A percentile compares a stretch with the other conserved stretches of the same genome.
These are phyloP conservation scores for Anarrhichthys ocellatus DNA, from an alignment of 2,113 vertebrate species.

Conservation along the genomic window DNA sequence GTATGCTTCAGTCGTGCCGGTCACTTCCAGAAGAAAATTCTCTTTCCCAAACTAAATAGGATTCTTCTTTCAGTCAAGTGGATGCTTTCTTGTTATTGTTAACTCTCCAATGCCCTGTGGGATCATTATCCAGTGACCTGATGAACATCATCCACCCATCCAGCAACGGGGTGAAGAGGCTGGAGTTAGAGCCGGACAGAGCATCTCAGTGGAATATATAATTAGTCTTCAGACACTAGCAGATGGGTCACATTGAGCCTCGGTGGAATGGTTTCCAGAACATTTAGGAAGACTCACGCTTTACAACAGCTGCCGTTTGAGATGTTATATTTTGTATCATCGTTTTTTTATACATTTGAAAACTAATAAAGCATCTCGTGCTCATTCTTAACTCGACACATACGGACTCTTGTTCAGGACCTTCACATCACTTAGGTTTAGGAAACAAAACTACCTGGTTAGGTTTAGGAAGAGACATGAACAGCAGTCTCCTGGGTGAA, in stretches of 20 bases:
- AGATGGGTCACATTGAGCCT: constrained; percentile 53
- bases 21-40: neutral
- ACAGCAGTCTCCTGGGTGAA: no score
- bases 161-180: constrained; percentile 18
- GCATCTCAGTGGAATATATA: constrained; percentile 60
- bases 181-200: constrained; percentile 26
- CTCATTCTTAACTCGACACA: neutral
- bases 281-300: neutral
- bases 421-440: neutral
- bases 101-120: constrained; percentile 25
- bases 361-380: neutral
- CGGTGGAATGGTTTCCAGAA: constrained; percentile 7
- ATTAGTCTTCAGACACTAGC: constrained; percentile 40
- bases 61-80: neutral
- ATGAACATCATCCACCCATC: constrained; percentile 24
- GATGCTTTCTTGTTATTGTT: constrained; percentile 20
- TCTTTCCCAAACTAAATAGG: neutral
- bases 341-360: neutral
- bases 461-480: no score
- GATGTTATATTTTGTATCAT: neutral
- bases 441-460: no score
- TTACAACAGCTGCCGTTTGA: neutral
- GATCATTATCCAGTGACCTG: constrained; percentile 49
- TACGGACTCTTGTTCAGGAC: neutral
- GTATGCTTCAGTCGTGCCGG: neutral